These are phyloP conservation scores for Rhogogaster chlorosoma DNA, from an alignment of 2,888 invertebrate species.

Conservation along the genomic window DNA sequence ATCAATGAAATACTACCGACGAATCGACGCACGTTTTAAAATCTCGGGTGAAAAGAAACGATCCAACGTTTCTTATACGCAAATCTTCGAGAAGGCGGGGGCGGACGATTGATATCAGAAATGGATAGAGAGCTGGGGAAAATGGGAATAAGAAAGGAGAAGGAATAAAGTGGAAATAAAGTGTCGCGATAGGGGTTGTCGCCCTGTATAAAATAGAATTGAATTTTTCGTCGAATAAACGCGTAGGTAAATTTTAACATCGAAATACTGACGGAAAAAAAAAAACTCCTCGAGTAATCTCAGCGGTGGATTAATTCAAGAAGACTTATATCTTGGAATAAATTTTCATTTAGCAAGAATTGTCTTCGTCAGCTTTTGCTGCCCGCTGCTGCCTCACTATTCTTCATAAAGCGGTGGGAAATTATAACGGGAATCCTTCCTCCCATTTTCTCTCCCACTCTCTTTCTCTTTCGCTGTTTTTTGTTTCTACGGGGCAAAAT, in stretches of 20 bases:
- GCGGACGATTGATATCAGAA: background rate
- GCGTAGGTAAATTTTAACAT: background rate
- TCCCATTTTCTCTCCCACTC: background rate
- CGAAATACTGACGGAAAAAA: background rate
- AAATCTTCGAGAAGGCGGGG: background rate
- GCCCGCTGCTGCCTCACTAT: constrained; percentile 14
- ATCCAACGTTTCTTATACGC: background rate
- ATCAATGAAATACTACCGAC: constrained; percentile 12
- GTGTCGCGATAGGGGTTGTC: background rate
- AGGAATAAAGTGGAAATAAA: background rate
- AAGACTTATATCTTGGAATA: constrained; percentile 26
- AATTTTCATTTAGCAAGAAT: constrained; percentile 29
- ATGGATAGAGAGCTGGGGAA: background rate
- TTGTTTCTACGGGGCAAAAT: background rate
- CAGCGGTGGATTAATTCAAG: constrained; percentile 2
- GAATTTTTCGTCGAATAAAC: background rate
- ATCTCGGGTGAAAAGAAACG: background rate
- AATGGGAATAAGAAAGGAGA: background rate
- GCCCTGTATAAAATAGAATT: background rate
- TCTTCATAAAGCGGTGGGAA: constrained; percentile 28
- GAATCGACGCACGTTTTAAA: background rate
- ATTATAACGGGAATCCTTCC: constrained; percentile 22
- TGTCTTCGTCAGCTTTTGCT: constrained; percentile 35
- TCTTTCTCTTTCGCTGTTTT: background rate
- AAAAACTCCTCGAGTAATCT: background rate